These are phyloP conservation scores for Coboldia fuscipes DNA, from an alignment of 1,140 invertebrate species.

Conservation along the genomic window DNA sequence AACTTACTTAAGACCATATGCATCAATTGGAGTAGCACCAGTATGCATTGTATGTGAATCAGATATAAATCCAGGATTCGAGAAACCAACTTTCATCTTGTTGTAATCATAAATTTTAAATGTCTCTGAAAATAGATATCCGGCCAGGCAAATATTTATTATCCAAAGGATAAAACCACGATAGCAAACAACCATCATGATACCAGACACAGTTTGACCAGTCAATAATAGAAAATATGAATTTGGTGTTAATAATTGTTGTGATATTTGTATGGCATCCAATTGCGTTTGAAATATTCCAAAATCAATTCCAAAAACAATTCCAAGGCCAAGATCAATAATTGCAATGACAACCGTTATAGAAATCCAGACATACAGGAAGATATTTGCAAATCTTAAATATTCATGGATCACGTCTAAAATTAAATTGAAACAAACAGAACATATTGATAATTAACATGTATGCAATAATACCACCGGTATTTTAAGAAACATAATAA, in stretches of 20 bases:
- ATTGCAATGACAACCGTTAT: slow-evolving; percentile 10
- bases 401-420: slow-evolving; percentile 1
- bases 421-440: not conserved
- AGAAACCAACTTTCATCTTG: not conserved
- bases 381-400: not conserved
- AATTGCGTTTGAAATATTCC: slow-evolving; percentile 9
- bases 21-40: too few relatives aligned
- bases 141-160: slow-evolving; percentile 12
- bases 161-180: slow-evolving; percentile 17
- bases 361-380: slow-evolving; percentile 10
- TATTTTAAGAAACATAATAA: not conserved
- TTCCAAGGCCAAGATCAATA: slow-evolving; percentile 16
- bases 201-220: slow-evolving; percentile 10
- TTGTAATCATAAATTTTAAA: slow-evolving; percentile 7
- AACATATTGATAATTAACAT: not conserved
- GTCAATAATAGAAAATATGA: slow-evolving; percentile 6
- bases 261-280: slow-evolving; percentile 6
- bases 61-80: not conserved
- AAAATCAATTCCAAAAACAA: slow-evolving; percentile 17
- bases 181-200: slow-evolving; percentile 19
- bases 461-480: too few relatives aligned
- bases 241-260: not conserved
- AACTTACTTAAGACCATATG: too few relatives aligned
- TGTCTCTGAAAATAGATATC: slow-evolving; percentile 10
- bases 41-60: not conserved